Percentiles rank a stretch among this genome's conserved stretches.
Conservation (phyloP, 2,113 vertebrate genomes). For the Alosa alosa region DNA sequence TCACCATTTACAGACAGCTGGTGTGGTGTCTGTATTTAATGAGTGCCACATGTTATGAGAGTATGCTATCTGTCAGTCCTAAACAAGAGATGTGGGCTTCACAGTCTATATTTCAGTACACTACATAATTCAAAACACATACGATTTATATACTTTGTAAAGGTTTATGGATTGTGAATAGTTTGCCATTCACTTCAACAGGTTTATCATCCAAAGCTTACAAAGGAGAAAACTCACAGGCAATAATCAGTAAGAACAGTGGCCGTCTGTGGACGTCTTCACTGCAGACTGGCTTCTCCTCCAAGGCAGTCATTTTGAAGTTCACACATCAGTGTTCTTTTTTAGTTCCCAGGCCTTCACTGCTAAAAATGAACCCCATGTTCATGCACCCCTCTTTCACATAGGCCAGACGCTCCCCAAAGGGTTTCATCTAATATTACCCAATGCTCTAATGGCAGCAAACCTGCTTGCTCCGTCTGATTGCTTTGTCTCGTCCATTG, state of each 20-base stretch:
- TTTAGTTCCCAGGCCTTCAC: neutral
- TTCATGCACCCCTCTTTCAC: neutral
- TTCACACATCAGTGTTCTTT: neutral
- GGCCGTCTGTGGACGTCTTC: neutral
- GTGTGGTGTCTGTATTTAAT: neutral
- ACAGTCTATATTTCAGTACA: neutral
- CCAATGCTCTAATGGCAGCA: neutral
- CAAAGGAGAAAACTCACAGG: neutral
- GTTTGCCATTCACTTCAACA: neutral
- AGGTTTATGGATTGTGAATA: neutral
- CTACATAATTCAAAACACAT: neutral
- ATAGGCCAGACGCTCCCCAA: neutral
- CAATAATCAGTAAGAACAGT: too few species aligned
- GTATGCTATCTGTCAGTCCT: neutral
- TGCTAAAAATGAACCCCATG: neutral
- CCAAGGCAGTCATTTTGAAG: neutral
- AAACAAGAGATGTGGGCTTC: neutral
- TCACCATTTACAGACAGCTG: neutral
- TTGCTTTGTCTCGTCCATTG: neutral
- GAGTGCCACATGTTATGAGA: neutral
- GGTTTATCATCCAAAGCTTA: too few species aligned
- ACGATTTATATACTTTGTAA: neutral
- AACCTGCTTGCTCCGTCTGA: slow-evolving; percentile 1
- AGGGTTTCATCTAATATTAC: neutral
- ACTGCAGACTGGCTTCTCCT: neutral